phyloP scores from a whole-genome alignment of 2,888 invertebrate species.

The Tetropium fuscum region DNA sequence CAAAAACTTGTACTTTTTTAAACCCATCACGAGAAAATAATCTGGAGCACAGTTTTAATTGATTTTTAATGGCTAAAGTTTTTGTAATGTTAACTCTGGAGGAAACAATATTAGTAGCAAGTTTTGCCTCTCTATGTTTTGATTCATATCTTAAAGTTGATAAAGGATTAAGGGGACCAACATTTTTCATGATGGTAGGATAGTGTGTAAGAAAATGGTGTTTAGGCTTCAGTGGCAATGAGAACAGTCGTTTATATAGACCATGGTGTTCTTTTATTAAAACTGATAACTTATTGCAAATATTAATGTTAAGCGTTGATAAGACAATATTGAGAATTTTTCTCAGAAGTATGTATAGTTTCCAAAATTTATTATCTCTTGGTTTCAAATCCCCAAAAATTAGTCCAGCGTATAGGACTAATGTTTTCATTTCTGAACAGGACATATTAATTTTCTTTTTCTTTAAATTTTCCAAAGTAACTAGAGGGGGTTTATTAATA shows the following conservation, averaged over 20 bases:
- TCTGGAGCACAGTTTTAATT: neutral
- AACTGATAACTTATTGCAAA: constrained; percentile 16
- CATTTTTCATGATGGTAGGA: constrained; percentile 30
- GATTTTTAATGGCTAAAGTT: constrained; percentile 10
- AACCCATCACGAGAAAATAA: neutral
- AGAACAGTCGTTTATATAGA: constrained; percentile 28
- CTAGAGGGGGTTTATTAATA: constrained; percentile 39
- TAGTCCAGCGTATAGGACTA: constrained; percentile 34
- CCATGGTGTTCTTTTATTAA: constrained; percentile 34
- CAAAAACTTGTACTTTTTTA: no score
- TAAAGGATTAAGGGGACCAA: constrained; percentile 32
- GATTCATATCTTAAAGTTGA: constrained; percentile 34
- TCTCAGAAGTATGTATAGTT: constrained; percentile 35
- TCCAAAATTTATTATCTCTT: constrained; percentile 37
- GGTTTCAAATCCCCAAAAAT: constrained; percentile 43
- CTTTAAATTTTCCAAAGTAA: constrained; percentile 35
- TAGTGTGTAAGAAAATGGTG: constrained; percentile 38
- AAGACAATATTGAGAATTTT: constrained; percentile 33
- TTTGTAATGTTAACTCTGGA: constrained; percentile 17
- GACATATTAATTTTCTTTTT: constrained; percentile 38
- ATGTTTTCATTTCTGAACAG: constrained; percentile 38
- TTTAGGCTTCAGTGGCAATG: constrained; percentile 37
- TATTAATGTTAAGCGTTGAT: constrained; percentile 9
- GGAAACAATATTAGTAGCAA: constrained; percentile 10
- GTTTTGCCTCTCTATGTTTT: constrained; percentile 4